Conservation (phyloP, 1,140 invertebrate species). For the Pseudoatta argentina region DNA sequence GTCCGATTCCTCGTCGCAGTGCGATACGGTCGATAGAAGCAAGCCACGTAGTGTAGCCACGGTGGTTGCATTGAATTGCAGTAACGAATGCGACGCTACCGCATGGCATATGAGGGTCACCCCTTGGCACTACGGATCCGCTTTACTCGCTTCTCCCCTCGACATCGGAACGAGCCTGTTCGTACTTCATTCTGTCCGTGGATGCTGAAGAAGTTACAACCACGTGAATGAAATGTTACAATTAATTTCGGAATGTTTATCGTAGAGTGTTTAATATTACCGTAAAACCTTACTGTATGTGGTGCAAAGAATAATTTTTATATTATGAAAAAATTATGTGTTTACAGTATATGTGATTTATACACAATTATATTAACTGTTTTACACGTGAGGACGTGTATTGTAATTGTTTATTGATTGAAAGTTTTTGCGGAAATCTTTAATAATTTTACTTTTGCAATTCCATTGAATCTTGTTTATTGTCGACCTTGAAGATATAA, state of each 20-base stretch:
- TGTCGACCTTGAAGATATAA: not conserved
- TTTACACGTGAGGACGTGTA: not conserved
- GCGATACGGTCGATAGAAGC: slow-evolving; percentile 81
- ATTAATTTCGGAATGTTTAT: slow-evolving; percentile 3
- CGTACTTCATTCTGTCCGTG: slow-evolving; percentile 71
- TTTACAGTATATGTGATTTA: not conserved
- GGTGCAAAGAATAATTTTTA: slow-evolving; percentile 1
- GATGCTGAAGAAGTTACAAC: slow-evolving; percentile 64
- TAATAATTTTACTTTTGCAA: not conserved
- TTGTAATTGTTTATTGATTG: not conserved
- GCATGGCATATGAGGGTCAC: slow-evolving; percentile 30
- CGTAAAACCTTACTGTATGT: not conserved
- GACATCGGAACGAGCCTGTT: not conserved
- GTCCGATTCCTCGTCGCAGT: slow-evolving; percentile 80
- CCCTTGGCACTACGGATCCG: not conserved
- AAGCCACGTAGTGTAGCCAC: slow-evolving; percentile 64
- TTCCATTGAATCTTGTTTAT: not conserved
- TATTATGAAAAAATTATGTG: not conserved
- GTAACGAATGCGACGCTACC: slow-evolving; percentile 39
- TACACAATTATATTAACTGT: not conserved
- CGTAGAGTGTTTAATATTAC: not conserved
- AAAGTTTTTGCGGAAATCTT: not conserved
- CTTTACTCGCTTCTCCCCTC: slow-evolving; percentile 27
- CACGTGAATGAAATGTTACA: slow-evolving; percentile 8
- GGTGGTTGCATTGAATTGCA: slow-evolving; percentile 69